A percentile compares a stretch with the other conserved stretches of the same genome.
Conservation (phyloP, 2,113 vertebrate genomes). For the Oncorhynchus tshawytscha region DNA sequence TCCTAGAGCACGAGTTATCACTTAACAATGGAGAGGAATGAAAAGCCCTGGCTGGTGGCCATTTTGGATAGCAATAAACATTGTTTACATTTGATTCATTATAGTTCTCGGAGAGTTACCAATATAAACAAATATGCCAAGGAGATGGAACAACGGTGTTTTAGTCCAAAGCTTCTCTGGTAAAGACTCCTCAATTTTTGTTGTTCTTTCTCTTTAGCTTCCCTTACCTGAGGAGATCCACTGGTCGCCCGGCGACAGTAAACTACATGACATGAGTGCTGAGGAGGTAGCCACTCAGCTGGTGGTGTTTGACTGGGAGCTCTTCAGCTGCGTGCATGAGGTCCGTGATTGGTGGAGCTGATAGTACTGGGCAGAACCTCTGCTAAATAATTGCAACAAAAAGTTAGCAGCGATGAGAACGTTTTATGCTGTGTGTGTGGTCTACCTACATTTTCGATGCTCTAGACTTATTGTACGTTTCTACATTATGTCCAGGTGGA, state of each 20-base stretch:
- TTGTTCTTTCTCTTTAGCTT: conserved; percentile 66
- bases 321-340: conserved; percentile 96
- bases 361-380: no score
- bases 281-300: conserved; percentile 93
- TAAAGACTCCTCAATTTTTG: background rate
- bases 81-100: no score
- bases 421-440: background rate
- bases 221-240: conserved; percentile 93
- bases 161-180: background rate
- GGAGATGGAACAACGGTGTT: background rate
- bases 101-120: no score
- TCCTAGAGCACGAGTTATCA: no score
- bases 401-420: no score
- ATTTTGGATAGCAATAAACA: no score
- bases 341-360: conserved; percentile 51
- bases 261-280: conserved; percentile 91
- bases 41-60: background rate
- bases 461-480: background rate
- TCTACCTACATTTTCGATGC: background rate
- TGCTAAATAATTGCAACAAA: background rate
- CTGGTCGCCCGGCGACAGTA: conserved; percentile 89
- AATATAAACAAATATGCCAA: no score
- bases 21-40: no score
- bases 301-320: conserved; percentile 93
- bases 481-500: conserved; percentile 79